Conservation (phyloP, 2,888 invertebrate genomes). For the Drosophila algonquin region DNA sequence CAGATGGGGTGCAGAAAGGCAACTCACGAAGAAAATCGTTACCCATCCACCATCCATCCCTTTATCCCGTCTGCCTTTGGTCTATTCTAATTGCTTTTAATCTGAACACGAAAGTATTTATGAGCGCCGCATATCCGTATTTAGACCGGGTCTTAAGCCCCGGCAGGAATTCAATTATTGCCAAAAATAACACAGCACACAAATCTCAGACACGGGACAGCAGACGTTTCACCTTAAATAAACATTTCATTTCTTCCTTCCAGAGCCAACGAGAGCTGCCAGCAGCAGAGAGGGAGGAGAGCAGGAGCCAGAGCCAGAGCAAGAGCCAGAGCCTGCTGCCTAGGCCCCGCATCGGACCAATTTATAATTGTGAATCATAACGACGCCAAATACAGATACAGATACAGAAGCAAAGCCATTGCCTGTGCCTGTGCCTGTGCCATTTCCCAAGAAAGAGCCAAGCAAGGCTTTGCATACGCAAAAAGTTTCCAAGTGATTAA, state of each 20-base stretch:
- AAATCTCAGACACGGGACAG: constrained; percentile 25
- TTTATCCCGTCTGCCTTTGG: constrained; percentile 13
- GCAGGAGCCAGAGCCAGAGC: neutral
- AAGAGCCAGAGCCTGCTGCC: constrained; percentile 1
- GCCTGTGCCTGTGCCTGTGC: neutral
- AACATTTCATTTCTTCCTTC: constrained; percentile 46
- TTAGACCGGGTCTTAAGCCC: constrained; percentile 12
- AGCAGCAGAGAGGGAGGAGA: constrained; percentile 3
- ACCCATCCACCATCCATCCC: too few species aligned
- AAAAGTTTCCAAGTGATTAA: constrained; percentile 75
- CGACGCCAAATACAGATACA: constrained; percentile 28
- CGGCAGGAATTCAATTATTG: constrained; percentile 33
- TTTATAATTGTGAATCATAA: constrained; percentile 69
- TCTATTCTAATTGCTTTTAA: constrained; percentile 33
- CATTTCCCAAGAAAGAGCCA: neutral
- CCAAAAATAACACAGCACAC: constrained; percentile 56
- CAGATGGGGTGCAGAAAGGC: neutral
- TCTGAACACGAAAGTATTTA: constrained; percentile 18
- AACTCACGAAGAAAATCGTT: constrained; percentile 7
- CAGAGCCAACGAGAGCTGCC: constrained; percentile 51
- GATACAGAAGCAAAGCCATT: neutral
- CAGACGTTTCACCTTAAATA: constrained; percentile 37
- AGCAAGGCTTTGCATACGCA: constrained; percentile 38
- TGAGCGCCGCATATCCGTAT: constrained; percentile 6
- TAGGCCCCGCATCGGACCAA: constrained; percentile 20